Conservation (phyloP, 2,888 invertebrate species). For the Lepidocyrtoides sp. region DNA sequence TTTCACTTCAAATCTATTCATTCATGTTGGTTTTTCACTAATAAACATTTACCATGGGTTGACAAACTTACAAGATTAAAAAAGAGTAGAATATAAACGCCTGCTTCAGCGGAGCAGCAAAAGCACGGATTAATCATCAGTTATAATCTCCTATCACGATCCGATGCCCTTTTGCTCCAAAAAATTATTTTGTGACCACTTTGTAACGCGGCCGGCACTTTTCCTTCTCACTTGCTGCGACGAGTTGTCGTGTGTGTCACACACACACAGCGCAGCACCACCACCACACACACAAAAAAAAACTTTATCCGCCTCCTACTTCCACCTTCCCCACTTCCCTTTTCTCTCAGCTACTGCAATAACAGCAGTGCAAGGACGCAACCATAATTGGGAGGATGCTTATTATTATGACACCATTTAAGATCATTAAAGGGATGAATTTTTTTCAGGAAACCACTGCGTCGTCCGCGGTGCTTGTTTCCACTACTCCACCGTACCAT, state of each 20-base stretch:
- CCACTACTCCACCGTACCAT: constrained; percentile 41
- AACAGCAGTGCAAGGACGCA: not conserved
- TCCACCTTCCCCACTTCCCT: not conserved
- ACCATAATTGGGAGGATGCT: constrained; percentile 5
- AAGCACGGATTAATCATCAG: constrained; percentile 84
- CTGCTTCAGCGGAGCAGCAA: constrained; percentile 84
- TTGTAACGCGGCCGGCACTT: constrained; percentile 19
- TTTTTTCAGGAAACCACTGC: constrained; percentile 22
- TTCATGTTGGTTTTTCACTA: too few relatives aligned
- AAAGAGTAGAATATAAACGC: constrained; percentile 84
- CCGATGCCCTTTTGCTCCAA: constrained; percentile 60
- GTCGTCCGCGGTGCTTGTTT: constrained; percentile 13
- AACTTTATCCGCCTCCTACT: constrained; percentile 36
- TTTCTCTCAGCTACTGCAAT: constrained; percentile 33
- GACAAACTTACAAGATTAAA: constrained; percentile 83
- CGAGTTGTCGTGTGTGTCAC: constrained; percentile 27
- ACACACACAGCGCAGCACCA: constrained; percentile 23
- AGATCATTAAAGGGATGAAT: not conserved
- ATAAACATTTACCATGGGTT: not conserved
- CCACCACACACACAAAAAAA: constrained; percentile 30
- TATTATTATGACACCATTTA: not conserved
- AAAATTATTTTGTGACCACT: constrained; percentile 43
- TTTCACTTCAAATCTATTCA: too few relatives aligned
- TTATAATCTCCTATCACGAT: constrained; percentile 54
- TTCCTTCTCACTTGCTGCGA: not conserved